phyloP scores from a whole-genome alignment of 2,113 vertebrate species.

The Stigmatopora nigra region DNA sequence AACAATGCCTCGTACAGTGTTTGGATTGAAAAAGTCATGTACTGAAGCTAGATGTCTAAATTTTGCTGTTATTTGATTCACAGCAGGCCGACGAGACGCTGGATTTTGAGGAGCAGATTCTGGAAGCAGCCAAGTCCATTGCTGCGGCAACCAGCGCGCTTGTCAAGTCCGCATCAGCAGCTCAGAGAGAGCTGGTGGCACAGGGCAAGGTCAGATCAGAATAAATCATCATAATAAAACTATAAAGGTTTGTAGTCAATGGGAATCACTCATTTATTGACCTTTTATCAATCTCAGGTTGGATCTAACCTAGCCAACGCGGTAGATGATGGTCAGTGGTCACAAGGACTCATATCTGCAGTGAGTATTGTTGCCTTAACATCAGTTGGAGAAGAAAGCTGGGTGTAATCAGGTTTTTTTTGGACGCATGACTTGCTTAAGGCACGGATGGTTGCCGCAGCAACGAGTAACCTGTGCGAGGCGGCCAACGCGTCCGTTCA shows the following conservation, averaged over 20 bases:
- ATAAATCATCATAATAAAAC: not conserved
- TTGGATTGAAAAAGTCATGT: not conserved
- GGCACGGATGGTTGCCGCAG: slow-evolving; percentile 95
- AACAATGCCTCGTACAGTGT: not conserved
- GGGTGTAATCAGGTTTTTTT: not conserved
- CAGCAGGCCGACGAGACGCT: slow-evolving; percentile 96
- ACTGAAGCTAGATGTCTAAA: not conserved
- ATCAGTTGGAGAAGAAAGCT: not conserved
- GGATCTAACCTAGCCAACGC: slow-evolving; percentile 93
- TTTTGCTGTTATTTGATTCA: slow-evolving; percentile 59
- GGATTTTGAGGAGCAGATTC: slow-evolving; percentile 98
- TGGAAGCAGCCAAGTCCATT: slow-evolving; percentile 97
- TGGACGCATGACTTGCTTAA: slow-evolving; percentile 32
- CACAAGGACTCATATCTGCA: slow-evolving; percentile 96
- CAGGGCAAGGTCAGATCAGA: slow-evolving; percentile 87
- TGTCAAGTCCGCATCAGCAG: slow-evolving; percentile 95
- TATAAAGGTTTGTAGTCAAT: not conserved
- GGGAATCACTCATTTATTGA: not conserved
- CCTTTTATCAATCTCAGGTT: slow-evolving; percentile 68
- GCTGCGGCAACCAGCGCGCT: slow-evolving; percentile 95
- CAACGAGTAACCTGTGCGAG: slow-evolving; percentile 95
- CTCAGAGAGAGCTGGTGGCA: slow-evolving; percentile 94
- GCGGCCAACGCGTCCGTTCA: slow-evolving; percentile 95
- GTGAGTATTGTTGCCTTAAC: slow-evolving; percentile 55
- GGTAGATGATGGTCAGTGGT: slow-evolving; percentile 96